Evolutionary conservation across 2,113 vertebrate species (phyloP).

Genomic region (Chaenogobius annularis): DNA sequence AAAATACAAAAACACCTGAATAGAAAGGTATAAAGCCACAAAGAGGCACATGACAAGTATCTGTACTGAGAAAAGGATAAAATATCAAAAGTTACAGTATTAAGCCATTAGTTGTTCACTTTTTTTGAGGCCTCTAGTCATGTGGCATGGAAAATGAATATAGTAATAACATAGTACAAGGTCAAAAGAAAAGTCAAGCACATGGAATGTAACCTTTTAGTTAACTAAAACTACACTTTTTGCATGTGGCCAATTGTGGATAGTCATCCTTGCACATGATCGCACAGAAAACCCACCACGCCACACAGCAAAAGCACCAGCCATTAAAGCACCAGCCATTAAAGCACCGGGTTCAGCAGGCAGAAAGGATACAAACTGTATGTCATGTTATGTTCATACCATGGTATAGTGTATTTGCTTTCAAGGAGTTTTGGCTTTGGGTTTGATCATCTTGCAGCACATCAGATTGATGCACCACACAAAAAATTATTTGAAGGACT

Average conservation of each 20-base stretch:
- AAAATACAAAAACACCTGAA: conserved; percentile 65
- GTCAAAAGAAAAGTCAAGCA: conserved; percentile 53
- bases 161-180: conserved; percentile 43
- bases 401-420: conserved; percentile 16
- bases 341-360: conserved; percentile 43
- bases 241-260: conserved; percentile 46
- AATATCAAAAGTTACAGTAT: conserved; percentile 77
- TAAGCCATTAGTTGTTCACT: conserved; percentile 68
- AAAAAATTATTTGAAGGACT: conserved; percentile 34
- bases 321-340: conserved; percentile 54
- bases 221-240: conserved; percentile 35
- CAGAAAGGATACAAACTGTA: conserved; percentile 35
- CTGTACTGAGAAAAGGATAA: conserved; percentile 68
- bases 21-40: conserved; percentile 73
- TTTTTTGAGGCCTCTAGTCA: conserved; percentile 63
- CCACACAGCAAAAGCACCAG: conserved; percentile 45
- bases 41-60: conserved; percentile 66
- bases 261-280: conserved; percentile 31
- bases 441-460: conserved; percentile 42
- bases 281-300: conserved; percentile 42
- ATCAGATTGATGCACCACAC: conserved; percentile 52
- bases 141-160: conserved; percentile 36
- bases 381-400: conserved; percentile 24
- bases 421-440: conserved; percentile 33
- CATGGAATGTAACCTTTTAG: conserved; percentile 66